phyloP scores from a whole-genome alignment of 1,140 invertebrate species.

The Pogonomyrmex barbatus region DNA sequence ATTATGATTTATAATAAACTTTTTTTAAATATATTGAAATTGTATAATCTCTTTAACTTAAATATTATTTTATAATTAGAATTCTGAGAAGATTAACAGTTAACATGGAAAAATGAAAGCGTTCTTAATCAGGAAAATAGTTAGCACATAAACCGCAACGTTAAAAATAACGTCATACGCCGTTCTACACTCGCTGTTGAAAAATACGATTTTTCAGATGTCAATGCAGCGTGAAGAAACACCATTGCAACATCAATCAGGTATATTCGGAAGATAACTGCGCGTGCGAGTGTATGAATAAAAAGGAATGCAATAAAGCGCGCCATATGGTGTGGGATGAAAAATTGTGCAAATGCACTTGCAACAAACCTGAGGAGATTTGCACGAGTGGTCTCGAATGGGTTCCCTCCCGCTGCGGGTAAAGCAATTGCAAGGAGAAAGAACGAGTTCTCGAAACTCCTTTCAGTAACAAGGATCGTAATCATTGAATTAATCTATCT shows the following conservation, averaged over 20 bases:
- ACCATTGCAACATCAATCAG: conserved; percentile 63
- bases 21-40: not conserved
- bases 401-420: conserved; percentile 65
- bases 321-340: conserved; percentile 65
- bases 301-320: conserved; percentile 6
- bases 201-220: conserved; percentile 58
- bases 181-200: not conserved
- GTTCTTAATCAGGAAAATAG: not conserved
- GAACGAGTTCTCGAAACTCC: not conserved
- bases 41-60: not conserved
- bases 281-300: conserved; percentile 62
- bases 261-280: conserved; percentile 52
- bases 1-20: not conserved
- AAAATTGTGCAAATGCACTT: conserved; percentile 62
- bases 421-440: not conserved
- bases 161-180: not conserved
- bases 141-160: not conserved
- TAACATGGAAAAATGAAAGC: not conserved
- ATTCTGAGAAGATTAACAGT: not conserved
- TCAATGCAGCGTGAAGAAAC: conserved; percentile 52
- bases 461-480: not conserved
- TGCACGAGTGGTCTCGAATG: conserved; percentile 61
- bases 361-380: conserved; percentile 43
- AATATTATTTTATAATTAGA: not conserved
- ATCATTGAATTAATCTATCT: not conserved